Base-by-base conservation (phyloP, 2,797 vertebrate genomes). In the Urophycis tenuis region DNA sequence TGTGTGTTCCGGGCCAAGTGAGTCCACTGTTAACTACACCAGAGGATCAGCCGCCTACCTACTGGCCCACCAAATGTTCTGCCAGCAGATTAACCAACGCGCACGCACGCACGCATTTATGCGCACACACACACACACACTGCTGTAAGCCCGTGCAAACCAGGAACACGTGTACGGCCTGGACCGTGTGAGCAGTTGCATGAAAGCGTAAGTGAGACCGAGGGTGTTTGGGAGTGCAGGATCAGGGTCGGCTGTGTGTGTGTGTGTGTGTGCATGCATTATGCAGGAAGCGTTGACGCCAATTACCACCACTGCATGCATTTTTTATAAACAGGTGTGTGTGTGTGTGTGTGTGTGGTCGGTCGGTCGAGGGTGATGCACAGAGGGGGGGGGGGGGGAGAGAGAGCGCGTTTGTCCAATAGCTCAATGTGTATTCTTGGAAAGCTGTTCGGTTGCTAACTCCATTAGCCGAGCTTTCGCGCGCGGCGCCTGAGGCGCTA, bases 391-490 rank as follows among this genome's bases (percentile, higher is more conserved):
- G 17, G 10, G 45, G 45, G 35, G 4, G 35, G 35, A 4, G 45
- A 49, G 45, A 49, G 45, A 49, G 17, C 5, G 35, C 9, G 71
- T 77, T 64, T 73, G 45, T 53, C 73, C 53, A 32, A 10, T 7
- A 19, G 81, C 81, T 84, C 85, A 34, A 81, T 74, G 75, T 80
- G 39, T 90, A 86, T 90, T 90, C 88, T 86, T 90, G 88, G 87
- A 89, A 85, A 89, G 86, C 86, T 85, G 84, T 89, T 89, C 35
- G 75, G 79, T 76, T 81, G 84, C 80, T 90, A 90, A 90, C 88
- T 89, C 19, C 74, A 89, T 92, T 89, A 92, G 83, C 19, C 75
- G 36, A 84, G 81, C 85, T 80, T 79, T 81, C 80, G 4, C 35
- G 4, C 35, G 4, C 69, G 19, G n/a, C n/a, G 78, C 78, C 75